These are phyloP conservation scores for Procavia capensis DNA, from an alignment of 2,113 vertebrate genomes.

Conservation along the genomic window DNA sequence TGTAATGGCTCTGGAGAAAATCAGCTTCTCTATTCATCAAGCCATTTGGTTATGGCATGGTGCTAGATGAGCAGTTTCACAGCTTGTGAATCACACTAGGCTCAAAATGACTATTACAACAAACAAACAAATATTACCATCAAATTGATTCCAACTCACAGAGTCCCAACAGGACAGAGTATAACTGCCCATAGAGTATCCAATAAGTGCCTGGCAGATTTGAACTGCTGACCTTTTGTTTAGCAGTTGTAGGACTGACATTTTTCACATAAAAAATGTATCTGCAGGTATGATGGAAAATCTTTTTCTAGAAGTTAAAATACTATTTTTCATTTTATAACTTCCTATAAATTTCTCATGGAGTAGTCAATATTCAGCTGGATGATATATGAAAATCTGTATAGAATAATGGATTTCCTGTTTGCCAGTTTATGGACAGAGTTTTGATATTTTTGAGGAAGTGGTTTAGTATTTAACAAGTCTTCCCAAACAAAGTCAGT, in stretches of 20 bases:
- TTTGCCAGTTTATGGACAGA: neutral
- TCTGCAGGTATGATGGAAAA: neutral
- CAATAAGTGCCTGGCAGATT: too few relatives aligned
- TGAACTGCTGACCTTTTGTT: too few relatives aligned
- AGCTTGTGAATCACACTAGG: slow-evolving; percentile 21
- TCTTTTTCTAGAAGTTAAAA: neutral
- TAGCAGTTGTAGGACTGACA: too few relatives aligned
- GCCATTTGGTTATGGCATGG: neutral
- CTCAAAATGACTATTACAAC: neutral
- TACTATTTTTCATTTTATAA: neutral
- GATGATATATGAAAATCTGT: neutral
- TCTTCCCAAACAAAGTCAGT: neutral
- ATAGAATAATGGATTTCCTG: neutral
- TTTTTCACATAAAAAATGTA: neutral
- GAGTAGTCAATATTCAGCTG: neutral
- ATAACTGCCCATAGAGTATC: too few relatives aligned
- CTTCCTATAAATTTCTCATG: neutral
- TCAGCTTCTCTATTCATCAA: neutral
- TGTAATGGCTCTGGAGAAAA: neutral
- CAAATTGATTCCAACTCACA: too few relatives aligned
- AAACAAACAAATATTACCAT: too few relatives aligned
- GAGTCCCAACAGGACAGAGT: too few relatives aligned
- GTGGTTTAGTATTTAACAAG: neutral
- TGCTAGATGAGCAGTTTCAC: neutral
- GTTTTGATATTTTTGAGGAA: neutral